Conservation (phyloP, 2,797 vertebrate species). For the Australoheros facetus region DNA sequence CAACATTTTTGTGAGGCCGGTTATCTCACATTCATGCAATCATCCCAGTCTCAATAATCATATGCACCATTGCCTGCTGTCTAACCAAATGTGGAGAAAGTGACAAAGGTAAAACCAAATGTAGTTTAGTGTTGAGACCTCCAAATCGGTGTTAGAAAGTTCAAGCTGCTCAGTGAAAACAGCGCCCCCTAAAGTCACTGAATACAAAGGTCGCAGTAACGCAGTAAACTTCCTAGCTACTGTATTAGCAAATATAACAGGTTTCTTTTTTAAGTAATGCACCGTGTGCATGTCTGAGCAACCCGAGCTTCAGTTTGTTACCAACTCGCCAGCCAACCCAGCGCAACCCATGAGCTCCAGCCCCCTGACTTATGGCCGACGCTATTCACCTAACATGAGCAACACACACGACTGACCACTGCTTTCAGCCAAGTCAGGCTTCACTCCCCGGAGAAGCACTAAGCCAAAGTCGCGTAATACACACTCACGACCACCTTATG, state of each 20-base stretch:
- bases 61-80: not conserved
- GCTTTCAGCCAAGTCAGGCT: not conserved
- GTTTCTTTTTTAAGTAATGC: not conserved
- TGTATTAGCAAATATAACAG: not conserved
- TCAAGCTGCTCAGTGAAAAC: not conserved
- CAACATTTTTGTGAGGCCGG: not conserved
- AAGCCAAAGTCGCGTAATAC: not conserved
- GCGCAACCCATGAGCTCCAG: not conserved
- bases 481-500: not conserved
- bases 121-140: not conserved
- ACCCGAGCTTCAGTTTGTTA: not conserved
- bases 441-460: not conserved
- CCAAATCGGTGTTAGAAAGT: not conserved
- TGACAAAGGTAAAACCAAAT: not conserved
- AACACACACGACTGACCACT: not conserved
- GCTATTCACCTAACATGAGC: slow-evolving; percentile 16
- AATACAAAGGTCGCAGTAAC: not conserved
- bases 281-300: not conserved
- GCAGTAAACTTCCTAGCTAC: not conserved
- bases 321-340: not conserved
- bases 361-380: slow-evolving; percentile 12
- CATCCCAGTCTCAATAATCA: not conserved
- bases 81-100: not conserved
- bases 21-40: not conserved
- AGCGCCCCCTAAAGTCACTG: not conserved